Base-by-base conservation (phyloP, 64 coral and sea anemone species). In the Acropora tenuis region DNA sequence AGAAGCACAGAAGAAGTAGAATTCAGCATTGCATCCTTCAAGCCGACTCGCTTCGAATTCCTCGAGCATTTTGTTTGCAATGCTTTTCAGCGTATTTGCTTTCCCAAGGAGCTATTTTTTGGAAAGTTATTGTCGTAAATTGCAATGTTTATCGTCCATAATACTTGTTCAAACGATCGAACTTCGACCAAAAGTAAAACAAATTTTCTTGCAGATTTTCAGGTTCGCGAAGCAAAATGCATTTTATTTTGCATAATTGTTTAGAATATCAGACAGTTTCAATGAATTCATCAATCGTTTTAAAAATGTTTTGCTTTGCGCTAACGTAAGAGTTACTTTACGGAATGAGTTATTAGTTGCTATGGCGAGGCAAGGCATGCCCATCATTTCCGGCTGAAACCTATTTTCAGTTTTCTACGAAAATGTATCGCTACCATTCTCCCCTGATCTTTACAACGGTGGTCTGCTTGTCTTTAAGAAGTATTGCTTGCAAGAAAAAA, bases 41-140 rank as follows among this genome's bases (percentile, higher is more conserved):
- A 67, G 63, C 12, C 63, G 11, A 3, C 17, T 6, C 17, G 18
- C 68, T n/a, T 71, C 19, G 68, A 71, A 20, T 71, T 8, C 9
- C 68, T 71, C 6, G 11, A 9, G 1, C 11, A 43, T 71, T 48
- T 17, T 84, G 82, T 85, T 85, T 85, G 63, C 65, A 20, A 10
- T 83, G 47, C 43, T 85, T 85, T 85, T 85, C 65, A 85, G 44
- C 15, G 43, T 85, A 85, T 85, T 85, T 85, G 82, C 44, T 71
- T 85, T 85, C 41, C 43, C 48, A 47, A 46, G 46, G 4, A 20
- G 63, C n/a, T 17, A 71, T 47, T 72, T 72, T 3, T 85, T 69
- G 20, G 6, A 1, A 3, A 48, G 82, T 49, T 5, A 69, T 11
- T 85, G 82, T 71, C 11, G 82, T 20, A 10, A 69, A 49, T 85